These are phyloP conservation scores for Oithona nana DNA, from an alignment of 2,888 invertebrate species.

Conservation along the genomic window DNA sequence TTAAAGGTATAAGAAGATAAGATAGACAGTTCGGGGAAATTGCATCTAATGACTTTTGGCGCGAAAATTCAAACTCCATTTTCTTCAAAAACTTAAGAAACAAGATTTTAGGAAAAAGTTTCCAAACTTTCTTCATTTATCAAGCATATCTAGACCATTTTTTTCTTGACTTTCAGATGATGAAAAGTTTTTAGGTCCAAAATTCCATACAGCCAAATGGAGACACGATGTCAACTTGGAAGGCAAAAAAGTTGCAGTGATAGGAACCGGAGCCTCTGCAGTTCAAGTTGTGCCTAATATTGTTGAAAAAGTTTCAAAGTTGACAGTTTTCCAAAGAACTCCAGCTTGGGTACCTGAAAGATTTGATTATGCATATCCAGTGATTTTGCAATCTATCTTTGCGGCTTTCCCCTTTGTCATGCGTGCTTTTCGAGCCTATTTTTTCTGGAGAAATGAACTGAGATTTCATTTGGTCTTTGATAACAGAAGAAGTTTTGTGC, in stretches of 20 bases:
- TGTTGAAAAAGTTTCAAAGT: not conserved
- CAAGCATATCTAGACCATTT: too few species aligned
- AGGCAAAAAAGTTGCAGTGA: not conserved
- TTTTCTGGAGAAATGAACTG: not conserved
- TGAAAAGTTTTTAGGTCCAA: not conserved
- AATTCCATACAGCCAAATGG: not conserved
- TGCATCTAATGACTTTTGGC: too few species aligned
- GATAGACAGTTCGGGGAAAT: too few species aligned
- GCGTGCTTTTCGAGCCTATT: not conserved
- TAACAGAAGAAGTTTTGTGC: not conserved
- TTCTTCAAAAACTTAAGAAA: too few species aligned
- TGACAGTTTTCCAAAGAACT: conserved; percentile 8
- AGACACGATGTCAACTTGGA: not conserved
- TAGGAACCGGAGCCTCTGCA: conserved; percentile 4
- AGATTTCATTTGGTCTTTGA: not conserved
- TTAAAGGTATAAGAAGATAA: too few species aligned
- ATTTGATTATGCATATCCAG: not conserved
- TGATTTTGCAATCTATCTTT: not conserved
- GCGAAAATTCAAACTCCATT: too few species aligned
- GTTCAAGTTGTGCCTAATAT: conserved; percentile 5
- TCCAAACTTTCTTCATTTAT: too few species aligned
- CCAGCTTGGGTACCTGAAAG: not conserved
- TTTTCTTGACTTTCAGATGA: not conserved
- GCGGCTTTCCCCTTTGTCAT: not conserved
- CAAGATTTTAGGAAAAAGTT: too few species aligned